Evolutionary conservation across 2,113 vertebrate species (phyloP).

Genomic region (Oxyruncus cristatus): DNA sequence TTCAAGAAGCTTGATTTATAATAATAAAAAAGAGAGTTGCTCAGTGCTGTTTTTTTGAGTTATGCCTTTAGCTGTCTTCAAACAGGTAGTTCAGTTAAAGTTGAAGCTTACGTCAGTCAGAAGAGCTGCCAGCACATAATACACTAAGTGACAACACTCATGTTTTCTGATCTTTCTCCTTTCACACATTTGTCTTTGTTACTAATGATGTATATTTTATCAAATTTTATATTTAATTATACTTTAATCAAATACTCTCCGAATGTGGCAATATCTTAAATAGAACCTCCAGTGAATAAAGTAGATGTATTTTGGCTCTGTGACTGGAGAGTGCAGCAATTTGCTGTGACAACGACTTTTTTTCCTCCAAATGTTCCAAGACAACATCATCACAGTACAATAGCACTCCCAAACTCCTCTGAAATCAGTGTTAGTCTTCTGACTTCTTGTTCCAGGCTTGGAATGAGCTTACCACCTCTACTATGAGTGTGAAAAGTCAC

Average conservation of each 20-base stretch:
- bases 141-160: background rate
- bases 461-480: background rate
- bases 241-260: background rate
- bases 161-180: background rate
- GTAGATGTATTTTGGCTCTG: background rate
- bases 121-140: background rate
- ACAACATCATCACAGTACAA: background rate
- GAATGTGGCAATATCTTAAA: background rate
- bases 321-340: background rate
- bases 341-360: background rate
- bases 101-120: background rate
- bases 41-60: background rate
- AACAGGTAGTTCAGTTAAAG: background rate
- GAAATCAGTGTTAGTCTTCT: background rate
- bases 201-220: background rate
- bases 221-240: background rate
- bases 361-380: background rate
- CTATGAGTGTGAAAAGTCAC: background rate
- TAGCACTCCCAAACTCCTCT: background rate
- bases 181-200: background rate
- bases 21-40: background rate
- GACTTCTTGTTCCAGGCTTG: background rate
- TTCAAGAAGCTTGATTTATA: background rate
- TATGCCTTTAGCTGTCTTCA: background rate
- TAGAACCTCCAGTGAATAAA: background rate